Evolutionary conservation across 2,797 vertebrate species (phyloP).

Genomic region (Hydrolagus colliei): DNA sequence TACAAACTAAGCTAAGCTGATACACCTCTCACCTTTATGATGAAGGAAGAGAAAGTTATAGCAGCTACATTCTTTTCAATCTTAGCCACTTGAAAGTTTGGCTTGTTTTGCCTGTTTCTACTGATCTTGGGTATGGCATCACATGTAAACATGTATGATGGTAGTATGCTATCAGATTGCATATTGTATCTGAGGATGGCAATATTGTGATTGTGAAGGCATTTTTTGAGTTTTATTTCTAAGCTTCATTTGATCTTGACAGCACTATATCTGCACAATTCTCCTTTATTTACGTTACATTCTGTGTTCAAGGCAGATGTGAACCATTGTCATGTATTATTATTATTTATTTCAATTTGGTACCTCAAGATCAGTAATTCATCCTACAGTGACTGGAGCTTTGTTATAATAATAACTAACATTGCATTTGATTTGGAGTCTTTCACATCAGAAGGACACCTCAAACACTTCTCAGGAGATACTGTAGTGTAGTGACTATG

Average conservation of each 20-base stretch:
- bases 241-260: neutral
- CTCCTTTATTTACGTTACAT: neutral
- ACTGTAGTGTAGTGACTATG: too few species aligned
- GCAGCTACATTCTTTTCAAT: too few species aligned
- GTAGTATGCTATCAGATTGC: neutral
- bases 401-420: too few species aligned
- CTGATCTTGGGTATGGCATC: neutral
- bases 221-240: slow-evolving; percentile 11
- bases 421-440: too few species aligned
- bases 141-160: neutral
- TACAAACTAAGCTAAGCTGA: too few species aligned
- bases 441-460: too few species aligned
- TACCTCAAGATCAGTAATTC: neutral
- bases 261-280: neutral
- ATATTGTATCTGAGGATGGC: neutral
- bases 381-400: neutral
- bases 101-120: neutral
- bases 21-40: too few species aligned
- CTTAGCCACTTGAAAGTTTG: too few species aligned
- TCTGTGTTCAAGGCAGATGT: neutral
- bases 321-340: neutral
- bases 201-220: neutral
- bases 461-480: too few species aligned
- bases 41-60: too few species aligned
- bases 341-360: neutral